Evolutionary conservation across 2,797 vertebrate species (phyloP).

Genomic region (Pseudomugil gertrudae): DNA sequence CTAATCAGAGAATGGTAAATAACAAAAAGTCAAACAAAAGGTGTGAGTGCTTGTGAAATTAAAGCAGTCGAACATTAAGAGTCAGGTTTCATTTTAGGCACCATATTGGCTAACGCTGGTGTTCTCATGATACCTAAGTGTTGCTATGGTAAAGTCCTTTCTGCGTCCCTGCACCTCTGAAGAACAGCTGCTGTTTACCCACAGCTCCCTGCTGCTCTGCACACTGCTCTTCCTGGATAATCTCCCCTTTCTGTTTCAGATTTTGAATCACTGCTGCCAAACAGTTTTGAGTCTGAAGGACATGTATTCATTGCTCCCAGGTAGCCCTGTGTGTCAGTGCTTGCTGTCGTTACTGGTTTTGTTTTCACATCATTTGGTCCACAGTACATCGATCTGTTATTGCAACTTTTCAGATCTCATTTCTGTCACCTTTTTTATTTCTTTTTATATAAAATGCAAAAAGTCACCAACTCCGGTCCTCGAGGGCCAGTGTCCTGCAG

Average conservation of each 20-base stretch:
- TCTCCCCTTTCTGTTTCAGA: slow-evolving; percentile 99
- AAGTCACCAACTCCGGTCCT: neutral
- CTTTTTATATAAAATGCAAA: slow-evolving; percentile 31
- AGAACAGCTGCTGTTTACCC: slow-evolving; percentile 83
- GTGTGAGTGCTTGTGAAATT: slow-evolving; percentile 64
- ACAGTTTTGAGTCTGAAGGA: slow-evolving; percentile 99
- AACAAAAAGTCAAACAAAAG: slow-evolving; percentile 31
- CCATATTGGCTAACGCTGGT: slow-evolving; percentile 85
- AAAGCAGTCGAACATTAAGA: slow-evolving; percentile 52
- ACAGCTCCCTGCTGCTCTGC: slow-evolving; percentile 76
- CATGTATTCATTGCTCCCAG: slow-evolving; percentile 99
- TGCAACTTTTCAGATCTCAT: slow-evolving; percentile 13
- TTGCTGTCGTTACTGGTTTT: slow-evolving; percentile 75
- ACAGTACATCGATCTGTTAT: slow-evolving; percentile 7
- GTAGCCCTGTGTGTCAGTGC: slow-evolving; percentile 92
- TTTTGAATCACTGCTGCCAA: slow-evolving; percentile 99
- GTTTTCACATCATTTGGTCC: slow-evolving; percentile 31
- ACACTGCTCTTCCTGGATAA: slow-evolving; percentile 87
- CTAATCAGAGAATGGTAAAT: slow-evolving; percentile 43
- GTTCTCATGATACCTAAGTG: slow-evolving; percentile 83
- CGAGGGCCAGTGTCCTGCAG: too few species aligned
- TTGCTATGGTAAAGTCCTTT: slow-evolving; percentile 84
- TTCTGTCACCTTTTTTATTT: slow-evolving; percentile 15
- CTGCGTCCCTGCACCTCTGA: slow-evolving; percentile 81
- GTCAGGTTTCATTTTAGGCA: slow-evolving; percentile 77